Conservation (phyloP, 2,113 vertebrate species). For the Hemicordylus capensis region DNA sequence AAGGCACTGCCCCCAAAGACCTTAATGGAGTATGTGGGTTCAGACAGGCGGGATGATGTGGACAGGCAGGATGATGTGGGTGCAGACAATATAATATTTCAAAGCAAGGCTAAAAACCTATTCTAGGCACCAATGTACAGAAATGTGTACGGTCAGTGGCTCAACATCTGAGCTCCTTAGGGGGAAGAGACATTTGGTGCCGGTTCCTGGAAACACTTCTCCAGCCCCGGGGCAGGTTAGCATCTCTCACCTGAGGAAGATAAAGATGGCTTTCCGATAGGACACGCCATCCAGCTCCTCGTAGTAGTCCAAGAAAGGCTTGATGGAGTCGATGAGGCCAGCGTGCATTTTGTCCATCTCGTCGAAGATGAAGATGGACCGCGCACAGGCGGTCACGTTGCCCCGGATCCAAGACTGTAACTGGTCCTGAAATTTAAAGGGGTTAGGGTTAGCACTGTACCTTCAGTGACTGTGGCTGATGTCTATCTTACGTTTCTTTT, state of each 20-base stretch:
- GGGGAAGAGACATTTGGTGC: background rate
- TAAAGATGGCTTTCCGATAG: constrained; percentile 92
- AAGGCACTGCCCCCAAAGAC: too few species aligned
- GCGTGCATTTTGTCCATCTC: constrained; percentile 98
- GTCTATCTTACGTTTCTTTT: too few species aligned
- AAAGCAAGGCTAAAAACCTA: background rate
- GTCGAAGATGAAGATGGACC: constrained; percentile 94
- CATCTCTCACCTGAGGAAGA: constrained; percentile 91
- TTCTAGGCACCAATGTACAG: too few species aligned
- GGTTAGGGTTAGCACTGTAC: too few species aligned
- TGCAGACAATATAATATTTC: background rate
- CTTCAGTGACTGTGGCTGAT: too few species aligned
- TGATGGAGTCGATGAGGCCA: constrained; percentile 92
- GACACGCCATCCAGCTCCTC: constrained; percentile 88
- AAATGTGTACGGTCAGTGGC: too few species aligned
- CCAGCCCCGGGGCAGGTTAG: rapidly evolving
- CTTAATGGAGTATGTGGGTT: too few species aligned
- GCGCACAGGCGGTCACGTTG: constrained; percentile 85
- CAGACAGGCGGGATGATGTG: too few species aligned
- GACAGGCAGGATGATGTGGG: too few species aligned
- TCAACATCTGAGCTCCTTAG: background rate
- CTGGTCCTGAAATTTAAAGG: constrained; percentile 77
- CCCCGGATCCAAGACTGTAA: constrained; percentile 91
- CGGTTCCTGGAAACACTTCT: background rate
- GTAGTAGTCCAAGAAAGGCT: constrained; percentile 93